A percentile compares a stretch with the other conserved stretches of the same genome.
phyloP scores from a whole-genome alignment of 2,113 vertebrate species.

The Odontesthes bonariensis region DNA sequence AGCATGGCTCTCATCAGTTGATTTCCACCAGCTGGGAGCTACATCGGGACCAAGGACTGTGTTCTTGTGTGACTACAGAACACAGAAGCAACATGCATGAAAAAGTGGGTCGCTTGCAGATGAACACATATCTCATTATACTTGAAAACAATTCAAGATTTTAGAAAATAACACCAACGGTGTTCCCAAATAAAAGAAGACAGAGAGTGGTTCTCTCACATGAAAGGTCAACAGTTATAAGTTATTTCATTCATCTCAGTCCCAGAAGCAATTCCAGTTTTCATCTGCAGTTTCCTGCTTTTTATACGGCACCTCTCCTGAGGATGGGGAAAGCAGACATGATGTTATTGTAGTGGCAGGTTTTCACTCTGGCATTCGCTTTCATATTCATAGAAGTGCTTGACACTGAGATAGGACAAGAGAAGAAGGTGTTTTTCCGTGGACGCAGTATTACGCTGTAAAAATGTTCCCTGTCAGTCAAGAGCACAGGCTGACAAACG shows the following conservation, averaged over 20 bases:
- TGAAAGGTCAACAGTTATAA: not conserved
- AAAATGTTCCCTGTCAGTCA: conserved; percentile 28
- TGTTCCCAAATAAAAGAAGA: no score
- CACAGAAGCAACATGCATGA: conserved; percentile 1
- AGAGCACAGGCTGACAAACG: conserved; percentile 7
- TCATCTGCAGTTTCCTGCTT: conserved; percentile 29
- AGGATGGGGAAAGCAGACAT: conserved; percentile 9
- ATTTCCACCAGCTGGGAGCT: conserved; percentile 33
- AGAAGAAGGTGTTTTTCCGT: conserved; percentile 20
- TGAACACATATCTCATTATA: not conserved
- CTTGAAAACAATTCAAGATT: not conserved
- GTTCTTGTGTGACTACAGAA: not conserved
- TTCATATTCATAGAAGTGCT: conserved; percentile 45
- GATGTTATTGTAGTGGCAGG: conserved; percentile 43
- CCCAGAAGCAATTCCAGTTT: conserved; percentile 59
- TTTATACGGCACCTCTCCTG: conserved; percentile 26
- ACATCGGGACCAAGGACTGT: conserved; percentile 6
- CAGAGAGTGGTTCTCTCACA: not conserved
- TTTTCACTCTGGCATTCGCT: conserved; percentile 20
- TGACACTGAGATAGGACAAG: conserved; percentile 19
- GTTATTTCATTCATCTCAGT: conserved; percentile 1
- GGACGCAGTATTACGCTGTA: conserved; percentile 39
- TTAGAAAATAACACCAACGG: not conserved
- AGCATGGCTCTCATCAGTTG: not conserved
- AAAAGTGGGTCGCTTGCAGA: not conserved